Conservation (phyloP, 1,140 invertebrate species). For the Musca vetustissima region DNA sequence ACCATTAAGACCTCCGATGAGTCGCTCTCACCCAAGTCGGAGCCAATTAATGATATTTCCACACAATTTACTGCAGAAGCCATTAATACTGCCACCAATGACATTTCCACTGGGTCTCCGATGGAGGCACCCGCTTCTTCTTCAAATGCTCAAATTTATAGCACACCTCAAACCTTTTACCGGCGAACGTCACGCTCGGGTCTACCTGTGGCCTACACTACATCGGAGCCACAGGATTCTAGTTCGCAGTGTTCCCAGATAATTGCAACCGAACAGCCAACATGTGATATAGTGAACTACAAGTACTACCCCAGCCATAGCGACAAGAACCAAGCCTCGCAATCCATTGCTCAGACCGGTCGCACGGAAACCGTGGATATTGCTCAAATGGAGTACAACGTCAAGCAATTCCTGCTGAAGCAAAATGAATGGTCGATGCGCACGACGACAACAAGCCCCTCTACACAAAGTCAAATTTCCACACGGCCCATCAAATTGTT, state of each 20-base stretch:
- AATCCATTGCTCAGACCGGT: conserved; percentile 50
- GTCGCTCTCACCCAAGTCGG: conserved; percentile 45
- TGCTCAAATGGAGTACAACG: conserved; percentile 65
- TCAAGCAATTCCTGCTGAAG: conserved; percentile 63
- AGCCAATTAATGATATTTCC: conserved; percentile 37
- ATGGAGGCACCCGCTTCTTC: not conserved
- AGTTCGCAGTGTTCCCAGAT: conserved; percentile 19
- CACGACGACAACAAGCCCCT: not conserved
- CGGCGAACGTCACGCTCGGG: conserved; percentile 49
- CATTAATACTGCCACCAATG: not conserved
- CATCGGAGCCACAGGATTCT: conserved; percentile 27
- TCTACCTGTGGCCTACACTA: conserved; percentile 47
- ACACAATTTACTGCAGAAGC: conserved; percentile 7
- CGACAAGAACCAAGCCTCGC: conserved; percentile 48
- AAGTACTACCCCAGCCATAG: conserved; percentile 53
- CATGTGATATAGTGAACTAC: conserved; percentile 55
- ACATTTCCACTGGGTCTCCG: not conserved
- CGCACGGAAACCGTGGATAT: conserved; percentile 56
- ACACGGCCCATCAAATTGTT: conserved; percentile 27
- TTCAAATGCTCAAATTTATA: conserved; percentile 39
- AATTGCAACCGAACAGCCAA: conserved; percentile 44
- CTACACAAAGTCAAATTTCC: conserved; percentile 2
- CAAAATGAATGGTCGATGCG: conserved; percentile 62
- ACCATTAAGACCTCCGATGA: conserved; percentile 39
- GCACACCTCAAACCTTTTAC: conserved; percentile 42